Evolutionary conservation across 2,888 invertebrate species (phyloP).

Genomic region (Pterostichus niger): DNA sequence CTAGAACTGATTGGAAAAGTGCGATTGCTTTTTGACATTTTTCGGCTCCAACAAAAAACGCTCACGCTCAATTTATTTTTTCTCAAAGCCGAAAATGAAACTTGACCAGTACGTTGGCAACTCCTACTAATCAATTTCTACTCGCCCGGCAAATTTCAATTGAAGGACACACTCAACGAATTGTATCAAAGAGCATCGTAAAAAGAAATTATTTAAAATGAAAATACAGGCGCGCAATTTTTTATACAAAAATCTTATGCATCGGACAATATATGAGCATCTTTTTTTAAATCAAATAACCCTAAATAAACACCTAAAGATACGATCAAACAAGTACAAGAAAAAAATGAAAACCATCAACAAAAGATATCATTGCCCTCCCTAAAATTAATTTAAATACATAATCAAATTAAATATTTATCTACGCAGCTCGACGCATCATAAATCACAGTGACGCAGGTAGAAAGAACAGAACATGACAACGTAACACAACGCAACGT

Average conservation of each 20-base stretch:
- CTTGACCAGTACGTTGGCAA: slow-evolving; percentile 4
- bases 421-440: slow-evolving; percentile 56
- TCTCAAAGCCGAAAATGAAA: slow-evolving; percentile 46
- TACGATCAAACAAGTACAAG: too few relatives aligned
- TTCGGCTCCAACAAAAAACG: slow-evolving; percentile 51
- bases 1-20: slow-evolving; percentile 63
- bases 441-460: slow-evolving; percentile 59
- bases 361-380: slow-evolving; percentile 13
- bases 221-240: too few relatives aligned
- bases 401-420: slow-evolving; percentile 66
- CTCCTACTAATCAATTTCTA: not conserved
- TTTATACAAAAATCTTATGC: too few relatives aligned
- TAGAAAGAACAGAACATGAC: slow-evolving; percentile 56
- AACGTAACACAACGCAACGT: slow-evolving; percentile 40
- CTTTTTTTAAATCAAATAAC: too few relatives aligned
- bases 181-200: too few relatives aligned
- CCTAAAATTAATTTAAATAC: slow-evolving; percentile 60
- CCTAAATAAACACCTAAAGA: too few relatives aligned
- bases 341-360: not conserved
- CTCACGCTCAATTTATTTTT: slow-evolving; percentile 53
- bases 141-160: too few relatives aligned
- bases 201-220: not conserved
- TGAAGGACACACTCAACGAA: too few relatives aligned
- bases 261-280: too few relatives aligned
- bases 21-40: slow-evolving; percentile 64